These are phyloP conservation scores for Anodontia alba DNA, from an alignment of 2,888 invertebrate species.

Conservation along the genomic window DNA sequence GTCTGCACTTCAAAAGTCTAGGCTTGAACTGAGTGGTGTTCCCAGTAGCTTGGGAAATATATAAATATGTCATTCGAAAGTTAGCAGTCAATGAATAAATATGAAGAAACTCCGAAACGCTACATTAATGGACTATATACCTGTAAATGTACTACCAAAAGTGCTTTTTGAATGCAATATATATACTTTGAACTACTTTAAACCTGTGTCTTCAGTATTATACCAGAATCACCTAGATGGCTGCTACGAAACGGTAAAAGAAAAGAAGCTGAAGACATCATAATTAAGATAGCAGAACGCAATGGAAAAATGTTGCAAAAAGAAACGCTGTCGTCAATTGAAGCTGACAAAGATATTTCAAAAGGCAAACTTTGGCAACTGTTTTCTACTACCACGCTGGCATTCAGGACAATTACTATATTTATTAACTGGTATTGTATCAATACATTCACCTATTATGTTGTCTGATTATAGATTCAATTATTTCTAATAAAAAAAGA, in stretches of 20 bases:
- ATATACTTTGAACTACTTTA: too few species aligned
- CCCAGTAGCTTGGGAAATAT: too few species aligned
- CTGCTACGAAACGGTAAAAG: slow-evolving; percentile 89
- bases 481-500: too few species aligned
- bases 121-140: too few species aligned
- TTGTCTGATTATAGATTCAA: too few species aligned
- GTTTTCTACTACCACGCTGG: slow-evolving; percentile 49
- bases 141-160: too few species aligned
- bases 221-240: slow-evolving; percentile 97
- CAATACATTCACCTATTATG: not conserved
- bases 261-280: slow-evolving; percentile 15
- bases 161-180: too few species aligned
- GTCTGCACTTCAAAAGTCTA: too few species aligned
- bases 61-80: too few species aligned
- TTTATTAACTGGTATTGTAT: slow-evolving; percentile 67
- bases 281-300: slow-evolving; percentile 57
- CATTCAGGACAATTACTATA: slow-evolving; percentile 49
- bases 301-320: slow-evolving; percentile 59
- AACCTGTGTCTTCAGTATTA: slow-evolving; percentile 87
- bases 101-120: too few species aligned
- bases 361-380: slow-evolving; percentile 61
- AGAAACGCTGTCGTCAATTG: slow-evolving; percentile 57
- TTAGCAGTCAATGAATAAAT: too few species aligned
- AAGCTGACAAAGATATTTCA: slow-evolving; percentile 29
- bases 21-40: too few species aligned